phyloP scores from a whole-genome alignment of 2,113 vertebrate species.

The Alethe castanea region DNA sequence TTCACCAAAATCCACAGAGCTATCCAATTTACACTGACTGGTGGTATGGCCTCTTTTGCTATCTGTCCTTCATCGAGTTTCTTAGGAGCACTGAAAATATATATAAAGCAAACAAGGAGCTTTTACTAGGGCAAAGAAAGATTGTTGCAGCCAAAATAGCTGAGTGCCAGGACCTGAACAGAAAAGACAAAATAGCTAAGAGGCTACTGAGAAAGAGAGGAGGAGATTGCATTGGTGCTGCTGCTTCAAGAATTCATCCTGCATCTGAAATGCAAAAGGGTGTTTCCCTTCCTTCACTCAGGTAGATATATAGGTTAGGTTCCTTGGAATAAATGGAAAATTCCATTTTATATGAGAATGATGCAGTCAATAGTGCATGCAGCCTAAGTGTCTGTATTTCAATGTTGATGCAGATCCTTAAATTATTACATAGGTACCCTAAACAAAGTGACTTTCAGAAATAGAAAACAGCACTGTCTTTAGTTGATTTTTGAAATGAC shows the following conservation, averaged over 20 bases:
- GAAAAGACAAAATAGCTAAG: not conserved
- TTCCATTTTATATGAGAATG: not conserved
- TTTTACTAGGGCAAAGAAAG: not conserved
- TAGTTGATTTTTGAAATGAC: not conserved
- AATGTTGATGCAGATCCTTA: not conserved
- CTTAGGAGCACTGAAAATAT: not conserved
- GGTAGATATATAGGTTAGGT: not conserved
- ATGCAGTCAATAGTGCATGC: not conserved
- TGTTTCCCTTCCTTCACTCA: not conserved
- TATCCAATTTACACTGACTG: not conserved
- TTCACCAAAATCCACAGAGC: not conserved
- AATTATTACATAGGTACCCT: not conserved
- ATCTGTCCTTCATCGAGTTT: constrained; percentile 20
- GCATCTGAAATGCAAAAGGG: not conserved
- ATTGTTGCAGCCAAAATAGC: not conserved
- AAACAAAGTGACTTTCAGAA: not conserved
- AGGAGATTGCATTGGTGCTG: not conserved
- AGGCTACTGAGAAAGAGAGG: not conserved
- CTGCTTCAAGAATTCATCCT: not conserved
- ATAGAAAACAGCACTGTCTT: not conserved
- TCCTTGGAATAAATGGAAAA: not conserved
- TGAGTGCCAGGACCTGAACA: not conserved
- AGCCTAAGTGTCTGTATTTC: not conserved
- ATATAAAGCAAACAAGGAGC: not conserved
- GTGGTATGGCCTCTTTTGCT: not conserved